Evolutionary conservation across 1,140 invertebrate genomes (phyloP).

Genomic region (Oncopodura yosiiana): DNA sequence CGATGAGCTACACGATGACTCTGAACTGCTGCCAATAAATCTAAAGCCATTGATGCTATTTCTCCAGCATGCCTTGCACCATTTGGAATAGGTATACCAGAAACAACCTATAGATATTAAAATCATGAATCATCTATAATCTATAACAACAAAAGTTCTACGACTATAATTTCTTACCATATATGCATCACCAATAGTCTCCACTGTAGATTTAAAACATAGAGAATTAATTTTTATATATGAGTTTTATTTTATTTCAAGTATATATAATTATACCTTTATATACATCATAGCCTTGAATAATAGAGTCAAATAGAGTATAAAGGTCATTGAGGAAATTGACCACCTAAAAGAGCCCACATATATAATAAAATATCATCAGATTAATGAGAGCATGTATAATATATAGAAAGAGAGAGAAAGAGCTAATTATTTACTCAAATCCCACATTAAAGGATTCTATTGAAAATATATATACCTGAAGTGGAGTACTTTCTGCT

Average conservation of each 20-base stretch:
- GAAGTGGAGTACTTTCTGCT: constrained; percentile 82
- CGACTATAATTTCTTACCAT: constrained; percentile 74
- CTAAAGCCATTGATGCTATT: constrained; percentile 91
- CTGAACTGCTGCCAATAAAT: constrained; percentile 78
- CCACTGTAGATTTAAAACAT: too few relatives aligned
- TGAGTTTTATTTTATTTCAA: constrained; percentile 39
- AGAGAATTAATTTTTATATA: not conserved
- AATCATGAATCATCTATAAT: too few relatives aligned
- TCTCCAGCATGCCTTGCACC: constrained; percentile 83
- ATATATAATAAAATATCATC: too few relatives aligned
- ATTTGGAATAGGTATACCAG: constrained; percentile 85
- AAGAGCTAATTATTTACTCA: constrained; percentile 1
- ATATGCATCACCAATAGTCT: constrained; percentile 86
- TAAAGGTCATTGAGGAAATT: constrained; percentile 93
- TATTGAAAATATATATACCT: constrained; percentile 44
- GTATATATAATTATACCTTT: constrained; percentile 50
- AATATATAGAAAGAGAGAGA: not conserved
- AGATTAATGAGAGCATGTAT: too few relatives aligned
- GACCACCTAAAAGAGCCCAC: constrained; percentile 59
- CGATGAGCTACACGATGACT: constrained; percentile 83
- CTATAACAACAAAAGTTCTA: too few relatives aligned
- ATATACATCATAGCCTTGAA: constrained; percentile 91
- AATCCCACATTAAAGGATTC: not conserved
- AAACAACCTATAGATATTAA: constrained; percentile 51
- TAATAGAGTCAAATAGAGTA: constrained; percentile 86